Evolutionary conservation across 2,797 vertebrate species (phyloP).

Genomic region (Semaprochilodus insignis): DNA sequence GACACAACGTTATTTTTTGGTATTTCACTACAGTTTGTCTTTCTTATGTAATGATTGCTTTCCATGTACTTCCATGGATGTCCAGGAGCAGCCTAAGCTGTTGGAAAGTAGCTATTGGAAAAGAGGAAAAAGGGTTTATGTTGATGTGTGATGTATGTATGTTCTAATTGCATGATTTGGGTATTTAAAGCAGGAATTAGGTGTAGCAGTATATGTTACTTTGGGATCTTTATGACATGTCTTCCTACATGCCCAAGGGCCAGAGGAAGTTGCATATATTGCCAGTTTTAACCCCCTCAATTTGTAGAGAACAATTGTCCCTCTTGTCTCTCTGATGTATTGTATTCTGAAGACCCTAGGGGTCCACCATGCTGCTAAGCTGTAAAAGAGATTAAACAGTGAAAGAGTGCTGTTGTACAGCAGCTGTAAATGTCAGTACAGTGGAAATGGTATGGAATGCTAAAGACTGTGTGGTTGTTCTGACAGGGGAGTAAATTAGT

Average conservation of each 20-base stretch:
- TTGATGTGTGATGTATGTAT: neutral
- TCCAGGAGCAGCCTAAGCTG: neutral
- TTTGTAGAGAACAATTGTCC: neutral
- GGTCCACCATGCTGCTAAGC: neutral
- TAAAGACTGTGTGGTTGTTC: neutral
- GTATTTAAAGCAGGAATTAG: neutral
- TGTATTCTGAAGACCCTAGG: neutral
- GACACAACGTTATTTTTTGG: no score
- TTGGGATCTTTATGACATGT: neutral
- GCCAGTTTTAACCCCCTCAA: neutral
- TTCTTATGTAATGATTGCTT: neutral
- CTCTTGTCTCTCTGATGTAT: neutral
- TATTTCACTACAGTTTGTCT: neutral
- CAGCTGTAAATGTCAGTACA: neutral
- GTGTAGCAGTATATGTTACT: neutral
- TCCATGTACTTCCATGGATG: constrained; percentile 6
- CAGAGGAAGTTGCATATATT: neutral
- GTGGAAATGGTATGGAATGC: neutral
- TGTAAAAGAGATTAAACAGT: neutral
- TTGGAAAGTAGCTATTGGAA: neutral
- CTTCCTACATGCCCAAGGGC: neutral
- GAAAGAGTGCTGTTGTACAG: neutral
- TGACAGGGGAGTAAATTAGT: neutral
- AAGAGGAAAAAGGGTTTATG: neutral
- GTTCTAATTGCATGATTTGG: neutral